Conservation (phyloP, 30 jellyfish, hydroid and myxozoan species). For the Aurelia aurita complex sp. Pacific region DNA sequence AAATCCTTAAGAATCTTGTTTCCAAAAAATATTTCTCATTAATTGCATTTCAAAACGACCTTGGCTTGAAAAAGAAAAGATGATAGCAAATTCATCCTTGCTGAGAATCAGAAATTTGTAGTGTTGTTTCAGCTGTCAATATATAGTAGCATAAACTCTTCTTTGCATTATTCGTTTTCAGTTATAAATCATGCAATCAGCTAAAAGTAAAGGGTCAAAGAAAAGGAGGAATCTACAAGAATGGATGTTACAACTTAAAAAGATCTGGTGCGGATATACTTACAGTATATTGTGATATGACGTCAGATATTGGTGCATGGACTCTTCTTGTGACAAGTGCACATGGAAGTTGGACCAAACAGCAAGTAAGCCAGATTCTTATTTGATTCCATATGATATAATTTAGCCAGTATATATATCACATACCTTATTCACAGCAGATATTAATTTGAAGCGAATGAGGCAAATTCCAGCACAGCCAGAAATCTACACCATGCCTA, state of each 20-base stretch:
- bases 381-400: background rate
- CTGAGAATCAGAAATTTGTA: background rate
- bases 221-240: slow-evolving; percentile 67
- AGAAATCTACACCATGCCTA: too few species aligned
- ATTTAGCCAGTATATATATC: too few species aligned
- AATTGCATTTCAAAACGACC: too few species aligned
- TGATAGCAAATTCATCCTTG: background rate
- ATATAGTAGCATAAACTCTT: background rate
- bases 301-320: slow-evolving; percentile 82
- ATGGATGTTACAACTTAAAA: slow-evolving; percentile 69
- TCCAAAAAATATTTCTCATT: too few species aligned
- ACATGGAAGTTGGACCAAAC: slow-evolving; percentile 80
- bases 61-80: too few species aligned
- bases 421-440: too few species aligned
- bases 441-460: too few species aligned
- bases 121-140: background rate
- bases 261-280: slow-evolving; percentile 8
- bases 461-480: too few species aligned
- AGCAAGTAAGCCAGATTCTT: slow-evolving; percentile 50
- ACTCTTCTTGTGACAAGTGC: slow-evolving; percentile 87
- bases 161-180: slow-evolving; percentile 2
- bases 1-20: too few species aligned
- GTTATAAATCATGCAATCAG: slow-evolving; percentile 93
- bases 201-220: slow-evolving; percentile 68
- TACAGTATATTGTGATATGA: slow-evolving; percentile 95